Evolutionary conservation across 2,797 vertebrate species (phyloP).

Genomic region (Momotus momota): DNA sequence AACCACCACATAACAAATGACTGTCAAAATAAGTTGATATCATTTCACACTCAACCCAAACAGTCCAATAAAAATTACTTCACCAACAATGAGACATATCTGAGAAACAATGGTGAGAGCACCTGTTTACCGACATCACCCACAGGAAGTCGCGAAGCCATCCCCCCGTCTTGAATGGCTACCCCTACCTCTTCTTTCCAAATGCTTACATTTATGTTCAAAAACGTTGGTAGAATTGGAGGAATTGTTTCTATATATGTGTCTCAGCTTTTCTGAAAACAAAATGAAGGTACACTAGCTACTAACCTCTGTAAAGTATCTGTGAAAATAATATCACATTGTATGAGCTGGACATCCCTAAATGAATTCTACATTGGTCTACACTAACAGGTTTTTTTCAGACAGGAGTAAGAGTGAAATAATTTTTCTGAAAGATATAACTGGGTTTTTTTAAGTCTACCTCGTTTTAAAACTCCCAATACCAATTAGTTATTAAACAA

Average conservation of each 20-base stretch:
- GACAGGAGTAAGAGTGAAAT: background rate
- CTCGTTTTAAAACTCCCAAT: background rate
- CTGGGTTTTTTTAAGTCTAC: accelerated
- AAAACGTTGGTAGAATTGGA: background rate
- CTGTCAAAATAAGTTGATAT: constrained; percentile 13
- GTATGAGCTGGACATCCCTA: background rate
- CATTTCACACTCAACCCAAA: background rate
- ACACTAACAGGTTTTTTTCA: background rate
- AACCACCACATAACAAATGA: background rate
- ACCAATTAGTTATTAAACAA: background rate
- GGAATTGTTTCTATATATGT: background rate
- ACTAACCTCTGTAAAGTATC: background rate
- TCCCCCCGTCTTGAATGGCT: background rate
- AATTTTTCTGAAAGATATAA: background rate
- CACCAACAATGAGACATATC: background rate
- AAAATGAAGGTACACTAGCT: background rate
- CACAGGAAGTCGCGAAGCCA: constrained; percentile 1
- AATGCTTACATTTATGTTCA: background rate
- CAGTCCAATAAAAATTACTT: background rate
- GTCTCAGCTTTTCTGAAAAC: background rate
- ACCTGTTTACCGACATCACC: background rate
- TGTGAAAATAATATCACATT: background rate
- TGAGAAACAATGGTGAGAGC: background rate
- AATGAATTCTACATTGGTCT: background rate
- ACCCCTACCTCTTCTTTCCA: background rate